Evolutionary conservation across 1,140 invertebrate species (phyloP).

Genomic region (Nephila pilipes): DNA sequence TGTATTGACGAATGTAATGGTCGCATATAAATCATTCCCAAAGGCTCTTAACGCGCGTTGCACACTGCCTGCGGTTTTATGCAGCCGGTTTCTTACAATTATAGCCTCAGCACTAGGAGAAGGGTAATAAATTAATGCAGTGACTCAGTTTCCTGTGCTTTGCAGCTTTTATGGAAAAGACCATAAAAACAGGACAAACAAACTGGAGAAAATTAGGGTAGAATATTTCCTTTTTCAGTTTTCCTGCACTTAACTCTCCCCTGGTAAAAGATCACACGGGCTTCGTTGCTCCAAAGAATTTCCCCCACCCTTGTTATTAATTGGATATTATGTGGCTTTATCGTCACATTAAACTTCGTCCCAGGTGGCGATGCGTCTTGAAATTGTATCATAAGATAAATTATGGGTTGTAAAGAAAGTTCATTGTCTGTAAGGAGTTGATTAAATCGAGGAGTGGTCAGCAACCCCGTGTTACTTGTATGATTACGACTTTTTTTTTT

Average conservation of each 20-base stretch:
- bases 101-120: slow-evolving; percentile 5
- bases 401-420: slow-evolving; percentile 20
- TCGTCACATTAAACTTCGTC: neutral
- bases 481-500: neutral
- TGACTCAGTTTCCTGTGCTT: slow-evolving; percentile 6
- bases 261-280: slow-evolving; percentile 10
- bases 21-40: slow-evolving; percentile 37
- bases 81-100: slow-evolving; percentile 40
- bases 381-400: slow-evolving; percentile 17
- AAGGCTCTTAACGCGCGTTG: neutral
- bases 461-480: neutral
- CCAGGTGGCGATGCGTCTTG: neutral
- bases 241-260: neutral
- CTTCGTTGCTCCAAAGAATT: neutral
- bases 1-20: slow-evolving; percentile 48
- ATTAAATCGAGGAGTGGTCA: slow-evolving; percentile 45
- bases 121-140: neutral
- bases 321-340: slow-evolving; percentile 37
- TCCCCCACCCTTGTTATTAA: neutral
- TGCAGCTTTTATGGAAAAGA: slow-evolving; percentile 1
- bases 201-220: no score
- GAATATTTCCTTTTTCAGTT: neutral
- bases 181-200: slow-evolving; percentile 16
- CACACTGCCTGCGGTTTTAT: slow-evolving; percentile 46
- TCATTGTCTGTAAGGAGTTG: slow-evolving; percentile 26